A percentile compares a stretch with the other conserved stretches of the same genome.
These are phyloP conservation scores for Leptodactylus fallax DNA, from an alignment of 2,797 vertebrate genomes.

Conservation along the genomic window DNA sequence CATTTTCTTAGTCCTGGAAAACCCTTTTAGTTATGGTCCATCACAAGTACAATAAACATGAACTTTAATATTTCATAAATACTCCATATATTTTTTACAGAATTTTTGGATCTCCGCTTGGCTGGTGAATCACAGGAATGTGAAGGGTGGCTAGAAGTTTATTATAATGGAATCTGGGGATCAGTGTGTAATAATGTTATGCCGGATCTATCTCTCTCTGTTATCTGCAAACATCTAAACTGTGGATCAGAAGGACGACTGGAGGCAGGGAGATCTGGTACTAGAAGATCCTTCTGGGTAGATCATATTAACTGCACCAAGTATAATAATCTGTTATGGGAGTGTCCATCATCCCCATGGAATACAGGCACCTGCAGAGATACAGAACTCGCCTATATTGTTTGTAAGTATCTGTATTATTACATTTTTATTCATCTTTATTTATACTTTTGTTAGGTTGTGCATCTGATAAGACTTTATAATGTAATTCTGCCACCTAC, in stretches of 20 bases:
- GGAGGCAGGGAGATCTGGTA: not conserved
- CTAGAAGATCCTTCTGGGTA: not conserved
- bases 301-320: slow-evolving; percentile 10
- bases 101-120: slow-evolving; percentile 37
- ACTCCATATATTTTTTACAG: not conserved
- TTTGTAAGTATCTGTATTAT: slow-evolving; percentile 1
- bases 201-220: not conserved
- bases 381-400: not conserved
- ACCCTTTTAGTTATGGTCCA: too few relatives aligned
- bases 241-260: too few relatives aligned
- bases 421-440: too few relatives aligned
- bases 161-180: too few relatives aligned
- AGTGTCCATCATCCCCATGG: slow-evolving; percentile 27
- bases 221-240: slow-evolving; percentile 24
- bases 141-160: too few relatives aligned
- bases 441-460: not conserved
- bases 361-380: not conserved
- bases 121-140: too few relatives aligned
- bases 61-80: too few relatives aligned
- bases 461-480: not conserved
- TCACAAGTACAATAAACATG: too few relatives aligned
- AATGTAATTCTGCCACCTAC: not conserved
- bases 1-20: too few relatives aligned
- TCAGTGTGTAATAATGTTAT: slow-evolving; percentile 13
- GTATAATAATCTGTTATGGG: slow-evolving; percentile 5